A percentile compares a stretch with the other conserved stretches of the same genome.
phyloP scores from a whole-genome alignment of 2,888 invertebrate genomes.

The Euproctis similis region DNA sequence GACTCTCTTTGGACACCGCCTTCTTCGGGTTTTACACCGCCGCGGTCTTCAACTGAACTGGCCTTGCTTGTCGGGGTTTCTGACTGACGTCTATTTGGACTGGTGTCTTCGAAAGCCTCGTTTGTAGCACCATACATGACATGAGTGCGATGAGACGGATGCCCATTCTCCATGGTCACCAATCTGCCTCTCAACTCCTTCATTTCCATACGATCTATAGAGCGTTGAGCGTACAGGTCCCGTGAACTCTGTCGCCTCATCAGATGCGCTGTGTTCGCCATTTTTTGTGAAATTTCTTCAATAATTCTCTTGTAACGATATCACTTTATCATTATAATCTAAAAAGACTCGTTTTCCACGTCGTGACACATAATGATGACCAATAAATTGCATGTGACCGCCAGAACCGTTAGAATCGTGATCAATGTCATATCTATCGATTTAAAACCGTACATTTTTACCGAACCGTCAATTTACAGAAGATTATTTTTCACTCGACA shows the following conservation, averaged over 20 bases:
- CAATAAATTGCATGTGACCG: slow-evolving; percentile 41
- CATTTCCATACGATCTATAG: slow-evolving; percentile 89
- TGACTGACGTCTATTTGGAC: slow-evolving; percentile 56
- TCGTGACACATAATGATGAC: slow-evolving; percentile 59
- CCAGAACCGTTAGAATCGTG: slow-evolving; percentile 31
- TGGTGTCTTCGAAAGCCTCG: slow-evolving; percentile 81
- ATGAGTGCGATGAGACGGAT: slow-evolving; percentile 56
- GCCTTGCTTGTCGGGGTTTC: slow-evolving; percentile 77
- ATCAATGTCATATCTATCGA: slow-evolving; percentile 29
- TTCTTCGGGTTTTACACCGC: slow-evolving; percentile 80
- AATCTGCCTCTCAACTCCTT: slow-evolving; percentile 89
- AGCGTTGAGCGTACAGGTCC: slow-evolving; percentile 87
- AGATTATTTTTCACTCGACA: slow-evolving; percentile 1
- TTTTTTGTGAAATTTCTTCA: slow-evolving; percentile 43
- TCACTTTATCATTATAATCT: slow-evolving; percentile 28
- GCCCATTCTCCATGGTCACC: slow-evolving; percentile 82
- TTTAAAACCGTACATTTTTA: slow-evolving; percentile 37
- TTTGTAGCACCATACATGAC: slow-evolving; percentile 91
- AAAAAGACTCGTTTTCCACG: slow-evolving; percentile 44
- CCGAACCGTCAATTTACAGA: not conserved
- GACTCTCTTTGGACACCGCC: slow-evolving; percentile 88
- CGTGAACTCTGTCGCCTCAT: slow-evolving; percentile 91
- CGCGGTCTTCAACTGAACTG: slow-evolving; percentile 79
- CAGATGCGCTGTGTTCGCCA: slow-evolving; percentile 94
- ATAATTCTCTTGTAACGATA: slow-evolving; percentile 28